These are phyloP conservation scores for Luidia sarsii DNA, from an alignment of 53 echinoderm and acorn worm genomes.

Conservation along the genomic window DNA sequence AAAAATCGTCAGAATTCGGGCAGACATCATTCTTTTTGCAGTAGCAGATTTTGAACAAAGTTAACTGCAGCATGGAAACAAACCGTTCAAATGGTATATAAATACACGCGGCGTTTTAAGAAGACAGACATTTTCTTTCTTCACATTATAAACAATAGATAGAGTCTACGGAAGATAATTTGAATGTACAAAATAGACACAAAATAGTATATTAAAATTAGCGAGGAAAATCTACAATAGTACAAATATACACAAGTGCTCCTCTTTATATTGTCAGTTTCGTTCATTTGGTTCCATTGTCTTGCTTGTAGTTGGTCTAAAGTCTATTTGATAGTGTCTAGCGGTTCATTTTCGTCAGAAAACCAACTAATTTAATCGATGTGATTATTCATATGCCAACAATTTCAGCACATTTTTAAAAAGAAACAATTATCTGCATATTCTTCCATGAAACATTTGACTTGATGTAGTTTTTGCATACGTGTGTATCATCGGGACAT, in stretches of 20 bases:
- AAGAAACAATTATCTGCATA: constrained; percentile 35
- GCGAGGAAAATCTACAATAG: constrained; percentile 60
- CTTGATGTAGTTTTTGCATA: constrained; percentile 11
- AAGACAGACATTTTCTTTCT: constrained; percentile 34
- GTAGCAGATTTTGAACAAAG: constrained; percentile 16
- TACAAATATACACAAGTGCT: constrained; percentile 59
- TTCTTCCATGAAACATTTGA: neutral
- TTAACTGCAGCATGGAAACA: constrained; percentile 52
- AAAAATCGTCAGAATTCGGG: constrained; percentile 23
- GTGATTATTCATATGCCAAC: neutral
- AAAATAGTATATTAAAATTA: constrained; percentile 63
- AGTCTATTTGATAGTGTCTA: neutral
- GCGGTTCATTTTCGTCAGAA: neutral
- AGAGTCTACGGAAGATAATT: constrained; percentile 58
- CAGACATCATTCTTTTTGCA: constrained; percentile 25
- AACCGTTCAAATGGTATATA: constrained; percentile 44
- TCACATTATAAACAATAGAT: constrained; percentile 35
- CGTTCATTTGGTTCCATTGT: neutral
- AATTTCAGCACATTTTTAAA: neutral
- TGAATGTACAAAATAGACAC: constrained; percentile 62
- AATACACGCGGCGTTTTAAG: constrained; percentile 50
- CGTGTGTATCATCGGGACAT: neutral
- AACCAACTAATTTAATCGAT: neutral
- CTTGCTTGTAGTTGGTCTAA: neutral
- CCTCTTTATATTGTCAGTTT: constrained; percentile 19